Evolutionary conservation across 1,140 invertebrate species (phyloP).

Genomic region (Drosophila kanapiae): DNA sequence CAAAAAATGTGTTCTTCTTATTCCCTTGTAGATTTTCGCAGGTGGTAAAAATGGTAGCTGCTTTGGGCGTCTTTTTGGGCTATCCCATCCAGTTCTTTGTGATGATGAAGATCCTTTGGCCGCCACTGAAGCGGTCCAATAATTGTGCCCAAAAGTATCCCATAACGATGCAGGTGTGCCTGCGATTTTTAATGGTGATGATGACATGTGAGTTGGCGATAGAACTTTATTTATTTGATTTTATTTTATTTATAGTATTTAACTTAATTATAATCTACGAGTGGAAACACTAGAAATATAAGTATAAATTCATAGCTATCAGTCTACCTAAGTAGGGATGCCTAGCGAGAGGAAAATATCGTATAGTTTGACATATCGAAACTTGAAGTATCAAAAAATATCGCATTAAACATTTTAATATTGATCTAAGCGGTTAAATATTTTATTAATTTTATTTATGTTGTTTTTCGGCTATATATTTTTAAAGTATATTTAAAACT

Average conservation of each 20-base stretch:
- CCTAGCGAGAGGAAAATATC: too few relatives aligned
- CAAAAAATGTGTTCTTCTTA: neutral
- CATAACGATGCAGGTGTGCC: conserved; percentile 67
- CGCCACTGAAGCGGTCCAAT: conserved; percentile 85
- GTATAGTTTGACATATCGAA: too few relatives aligned
- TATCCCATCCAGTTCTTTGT: conserved; percentile 96
- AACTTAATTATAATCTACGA: neutral
- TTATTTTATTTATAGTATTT: neutral
- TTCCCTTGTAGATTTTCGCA: conserved; percentile 86
- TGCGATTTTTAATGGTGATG: conserved; percentile 87
- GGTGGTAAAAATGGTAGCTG: conserved; percentile 89
- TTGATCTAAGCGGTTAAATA: too few relatives aligned
- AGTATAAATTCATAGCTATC: too few relatives aligned
- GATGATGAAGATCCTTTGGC: conserved; percentile 89
- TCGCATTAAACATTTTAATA: too few relatives aligned
- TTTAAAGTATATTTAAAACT: too few relatives aligned
- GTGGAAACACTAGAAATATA: too few relatives aligned
- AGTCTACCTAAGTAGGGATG: too few relatives aligned
- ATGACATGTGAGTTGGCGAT: conserved; percentile 90
- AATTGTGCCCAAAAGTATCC: conserved; percentile 86
- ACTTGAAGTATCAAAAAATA: too few relatives aligned
- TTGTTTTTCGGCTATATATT: too few relatives aligned
- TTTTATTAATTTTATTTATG: too few relatives aligned
- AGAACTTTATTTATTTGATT: neutral
- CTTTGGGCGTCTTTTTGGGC: conserved; percentile 91